Conservation (phyloP, 92 coral and sea anemone genomes). For the Plumapathes pennacea region DNA sequence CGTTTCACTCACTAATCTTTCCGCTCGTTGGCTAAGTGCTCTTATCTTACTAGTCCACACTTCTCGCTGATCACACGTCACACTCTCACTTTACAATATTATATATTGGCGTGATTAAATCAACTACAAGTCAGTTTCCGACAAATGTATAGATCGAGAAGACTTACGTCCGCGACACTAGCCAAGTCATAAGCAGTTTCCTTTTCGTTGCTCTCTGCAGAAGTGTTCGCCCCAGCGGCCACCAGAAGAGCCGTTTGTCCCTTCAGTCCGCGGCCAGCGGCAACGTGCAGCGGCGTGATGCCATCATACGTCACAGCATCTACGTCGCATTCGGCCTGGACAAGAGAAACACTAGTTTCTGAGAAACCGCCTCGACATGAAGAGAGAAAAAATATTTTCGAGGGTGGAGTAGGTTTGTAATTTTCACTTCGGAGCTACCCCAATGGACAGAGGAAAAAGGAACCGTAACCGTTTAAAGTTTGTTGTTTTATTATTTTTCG, state of each 20-base stretch:
- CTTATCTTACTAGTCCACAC: too few species aligned
- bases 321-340: constrained; percentile 73
- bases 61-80: too few species aligned
- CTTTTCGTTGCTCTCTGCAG: constrained; percentile 65
- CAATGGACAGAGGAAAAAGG: background rate
- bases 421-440: background rate
- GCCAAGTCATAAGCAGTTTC: constrained; percentile 86
- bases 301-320: constrained; percentile 70
- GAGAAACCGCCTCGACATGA: too few species aligned
- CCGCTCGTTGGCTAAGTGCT: too few species aligned
- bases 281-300: constrained; percentile 80
- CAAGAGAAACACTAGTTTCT: background rate
- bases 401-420: too few species aligned
- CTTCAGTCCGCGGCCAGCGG: constrained; percentile 80
- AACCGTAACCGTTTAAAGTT: too few species aligned
- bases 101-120: too few species aligned
- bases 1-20: too few species aligned
- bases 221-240: constrained; percentile 86
- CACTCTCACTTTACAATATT: too few species aligned
- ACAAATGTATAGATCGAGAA: background rate
- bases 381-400: too few species aligned
- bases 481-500: too few species aligned
- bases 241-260: constrained; percentile 83
- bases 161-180: constrained; percentile 68
- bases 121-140: too few species aligned